Percentiles rank a stretch among this genome's conserved stretches.
phyloP scores from a whole-genome alignment of 2,113 vertebrate species.

The Elephas maximus region DNA sequence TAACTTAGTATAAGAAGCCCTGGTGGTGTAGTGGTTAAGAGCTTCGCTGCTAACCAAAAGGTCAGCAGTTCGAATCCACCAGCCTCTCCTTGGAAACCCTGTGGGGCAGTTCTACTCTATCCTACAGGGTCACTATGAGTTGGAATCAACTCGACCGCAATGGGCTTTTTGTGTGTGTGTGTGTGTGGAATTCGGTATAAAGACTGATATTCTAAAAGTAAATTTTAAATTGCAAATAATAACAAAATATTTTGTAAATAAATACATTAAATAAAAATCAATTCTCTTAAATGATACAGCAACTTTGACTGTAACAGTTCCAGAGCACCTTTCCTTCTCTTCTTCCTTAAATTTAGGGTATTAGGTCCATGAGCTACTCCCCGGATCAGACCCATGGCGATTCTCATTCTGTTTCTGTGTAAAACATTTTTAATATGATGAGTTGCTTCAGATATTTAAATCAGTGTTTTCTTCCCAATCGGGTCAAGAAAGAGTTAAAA shows the following conservation, averaged over 20 bases:
- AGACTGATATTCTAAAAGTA: not conserved
- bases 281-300: not conserved
- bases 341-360: not conserved
- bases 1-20: not conserved
- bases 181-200: not conserved
- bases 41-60: no score
- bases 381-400: not conserved
- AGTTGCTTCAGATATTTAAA: not conserved
- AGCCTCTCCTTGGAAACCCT: no score
- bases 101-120: no score
- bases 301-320: not conserved
- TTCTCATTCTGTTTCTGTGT: not conserved
- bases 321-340: not conserved
- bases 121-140: no score
- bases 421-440: not conserved
- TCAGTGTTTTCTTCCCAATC: not conserved
- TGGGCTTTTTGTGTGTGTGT: no score
- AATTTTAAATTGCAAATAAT: not conserved
- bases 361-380: not conserved
- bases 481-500: constrained; percentile 54
- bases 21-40: no score
- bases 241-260: not conserved
- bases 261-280: not conserved
- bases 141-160: no score
- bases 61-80: no score